Base-by-base conservation (phyloP, 2,113 vertebrate species). In the Gasterosteus nipponicus region DNA sequence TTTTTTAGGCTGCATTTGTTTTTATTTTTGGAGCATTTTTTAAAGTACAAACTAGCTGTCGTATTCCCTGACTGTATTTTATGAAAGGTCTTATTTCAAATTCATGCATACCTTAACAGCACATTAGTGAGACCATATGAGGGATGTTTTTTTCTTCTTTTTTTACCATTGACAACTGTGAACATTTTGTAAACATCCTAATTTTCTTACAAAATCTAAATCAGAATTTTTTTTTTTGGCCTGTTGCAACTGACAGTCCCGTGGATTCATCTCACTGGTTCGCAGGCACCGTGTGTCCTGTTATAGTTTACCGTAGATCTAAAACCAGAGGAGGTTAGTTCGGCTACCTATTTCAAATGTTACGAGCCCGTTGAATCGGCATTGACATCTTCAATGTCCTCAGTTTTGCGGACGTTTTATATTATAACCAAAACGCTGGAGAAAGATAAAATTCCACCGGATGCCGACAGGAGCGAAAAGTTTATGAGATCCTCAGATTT, bases 1-100 rank as follows among this genome's bases (percentile, higher is more conserved):
- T 38, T 56, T 29, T 19, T 49, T 10, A 53, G 46, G 35, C 35
- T 71, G 60, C 41, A 12, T 53, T 71, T 38, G 41, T 53, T 75
- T 64, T 15, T 65, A 29, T 62, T 64, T 63, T 19, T 26, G n/a
- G 31, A 68, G 12, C 10, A n/a, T 22, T 18, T 63, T 16, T 29
- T 14, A 39, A 22, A 15, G 19, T 26, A 59, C 2, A 35, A 65
- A 64, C 7, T 5, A 59, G 5, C 9, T 38, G 26, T 11, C 11
- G 3, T 75, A 14, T 35, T 65, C 44, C 33, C 61, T 4, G 29
- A 46, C 18, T 65, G 19, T 18, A 18, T 26, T 44, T 41, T n/a
- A 44, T 16, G 22, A 41, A 9, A 1, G 39, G 38, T 15, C 5
- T 35, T 47, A 26, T 26, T 51, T 18, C 1, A 61, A 41, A 41